These are phyloP conservation scores for Sparidentex hasta DNA, from an alignment of 2,797 vertebrate species.

Conservation along the genomic window DNA sequence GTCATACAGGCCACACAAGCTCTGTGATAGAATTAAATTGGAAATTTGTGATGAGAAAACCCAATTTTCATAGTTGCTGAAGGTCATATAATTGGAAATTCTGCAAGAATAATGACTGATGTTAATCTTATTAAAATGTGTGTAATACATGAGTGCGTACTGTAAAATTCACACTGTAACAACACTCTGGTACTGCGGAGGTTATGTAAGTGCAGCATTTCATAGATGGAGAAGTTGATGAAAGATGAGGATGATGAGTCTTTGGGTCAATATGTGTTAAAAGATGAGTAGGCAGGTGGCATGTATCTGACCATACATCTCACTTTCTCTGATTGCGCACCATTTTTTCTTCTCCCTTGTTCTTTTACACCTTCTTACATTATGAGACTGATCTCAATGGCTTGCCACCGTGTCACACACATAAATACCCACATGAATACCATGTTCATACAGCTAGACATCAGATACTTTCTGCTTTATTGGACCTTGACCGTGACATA, in stretches of 20 bases:
- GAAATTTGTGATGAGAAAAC: conserved; percentile 34
- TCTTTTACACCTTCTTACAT: conserved; percentile 38
- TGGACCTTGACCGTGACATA: conserved; percentile 43
- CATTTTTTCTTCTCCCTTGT: conserved; percentile 29
- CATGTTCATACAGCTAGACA: background rate
- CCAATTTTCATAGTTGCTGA: conserved; percentile 35
- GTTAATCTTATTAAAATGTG: conserved; percentile 21
- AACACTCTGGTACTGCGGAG: background rate
- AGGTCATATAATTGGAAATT: conserved; percentile 39
- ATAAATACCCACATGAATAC: conserved; percentile 12
- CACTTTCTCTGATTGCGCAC: conserved; percentile 54
- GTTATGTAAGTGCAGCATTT: conserved; percentile 18
- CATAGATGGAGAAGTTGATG: conserved; percentile 5
- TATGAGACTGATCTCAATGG: conserved; percentile 31
- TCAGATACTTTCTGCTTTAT: conserved; percentile 12
- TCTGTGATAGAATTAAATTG: conserved; percentile 36
- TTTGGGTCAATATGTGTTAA: conserved; percentile 53
- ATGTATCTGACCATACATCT: conserved; percentile 30
- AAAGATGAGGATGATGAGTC: conserved; percentile 17
- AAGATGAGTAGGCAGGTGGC: conserved; percentile 28
- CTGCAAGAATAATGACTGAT: conserved; percentile 30
- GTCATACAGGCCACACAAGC: conserved; percentile 50
- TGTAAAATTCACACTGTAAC: conserved; percentile 13
- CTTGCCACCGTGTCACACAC: conserved; percentile 25
- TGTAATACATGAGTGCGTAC: background rate